A percentile compares a stretch with the other conserved stretches of the same genome.
These are phyloP conservation scores for Tribolium castaneum DNA, from an alignment of 1,140 invertebrate genomes.

Conservation along the genomic window DNA sequence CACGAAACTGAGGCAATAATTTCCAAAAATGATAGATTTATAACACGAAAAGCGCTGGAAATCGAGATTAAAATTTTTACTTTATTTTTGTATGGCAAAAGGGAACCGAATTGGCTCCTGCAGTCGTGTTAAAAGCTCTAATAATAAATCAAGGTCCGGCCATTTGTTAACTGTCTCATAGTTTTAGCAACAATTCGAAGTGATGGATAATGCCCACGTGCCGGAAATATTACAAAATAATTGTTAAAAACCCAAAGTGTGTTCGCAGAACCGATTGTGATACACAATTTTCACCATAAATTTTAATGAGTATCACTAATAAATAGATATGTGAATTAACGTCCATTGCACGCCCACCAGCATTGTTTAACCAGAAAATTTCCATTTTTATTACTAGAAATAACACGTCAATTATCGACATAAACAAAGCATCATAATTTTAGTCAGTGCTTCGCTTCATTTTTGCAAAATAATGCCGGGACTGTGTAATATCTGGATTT, in stretches of 20 bases:
- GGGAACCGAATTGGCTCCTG: background rate
- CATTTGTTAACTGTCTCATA: background rate
- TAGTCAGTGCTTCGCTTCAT: background rate
- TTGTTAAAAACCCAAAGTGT: background rate
- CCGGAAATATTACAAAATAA: background rate
- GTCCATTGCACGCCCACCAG: slow-evolving; percentile 19
- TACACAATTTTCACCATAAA: slow-evolving; percentile 17
- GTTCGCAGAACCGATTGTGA: background rate
- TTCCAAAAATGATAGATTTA: background rate
- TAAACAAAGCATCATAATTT: background rate
- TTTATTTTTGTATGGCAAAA: background rate
- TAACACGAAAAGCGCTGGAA: background rate
- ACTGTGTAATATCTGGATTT: background rate
- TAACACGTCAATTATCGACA: background rate
- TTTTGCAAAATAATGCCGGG: background rate
- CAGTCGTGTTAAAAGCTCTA: background rate
- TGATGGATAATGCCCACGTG: background rate
- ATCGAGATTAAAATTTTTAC: background rate
- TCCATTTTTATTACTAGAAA: slow-evolving; percentile 21
- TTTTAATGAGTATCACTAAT: slow-evolving; percentile 29
- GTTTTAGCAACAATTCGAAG: background rate
- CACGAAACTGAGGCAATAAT: background rate
- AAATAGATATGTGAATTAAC: slow-evolving; percentile 25
- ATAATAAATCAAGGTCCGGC: background rate
- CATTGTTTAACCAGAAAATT: slow-evolving; percentile 15